A percentile compares a stretch with the other conserved stretches of the same genome.
Evolutionary conservation across 2,797 vertebrate species (phyloP).

Genomic region (Atherinosoma microstoma): DNA sequence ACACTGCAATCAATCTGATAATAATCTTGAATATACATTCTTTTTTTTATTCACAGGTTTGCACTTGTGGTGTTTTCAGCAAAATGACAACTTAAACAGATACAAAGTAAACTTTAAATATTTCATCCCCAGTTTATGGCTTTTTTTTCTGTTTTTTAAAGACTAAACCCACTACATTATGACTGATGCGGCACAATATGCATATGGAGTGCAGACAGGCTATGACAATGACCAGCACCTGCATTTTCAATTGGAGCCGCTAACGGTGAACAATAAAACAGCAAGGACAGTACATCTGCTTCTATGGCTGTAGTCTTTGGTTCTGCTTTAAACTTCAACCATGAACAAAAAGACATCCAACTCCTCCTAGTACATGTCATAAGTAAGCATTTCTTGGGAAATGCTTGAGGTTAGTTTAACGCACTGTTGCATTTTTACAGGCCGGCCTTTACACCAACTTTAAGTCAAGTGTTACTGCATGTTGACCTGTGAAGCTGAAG

Average conservation of each 20-base stretch:
- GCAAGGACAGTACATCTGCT: conserved; percentile 32
- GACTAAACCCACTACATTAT: conserved; percentile 33
- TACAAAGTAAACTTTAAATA: conserved; percentile 42
- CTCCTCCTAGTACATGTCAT: background rate
- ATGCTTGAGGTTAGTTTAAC: conserved; percentile 29
- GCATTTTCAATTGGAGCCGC: conserved; percentile 30
- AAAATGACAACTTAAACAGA: conserved; percentile 28
- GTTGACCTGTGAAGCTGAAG: conserved; percentile 12
- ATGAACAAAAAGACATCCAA: background rate
- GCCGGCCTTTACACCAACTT: background rate
- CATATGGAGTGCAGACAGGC: conserved; percentile 32
- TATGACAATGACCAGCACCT: conserved; percentile 47
- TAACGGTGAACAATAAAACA: conserved; percentile 34
- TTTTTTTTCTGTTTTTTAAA: conserved; percentile 53
- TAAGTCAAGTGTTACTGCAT: background rate
- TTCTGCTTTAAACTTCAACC: conserved; percentile 34
- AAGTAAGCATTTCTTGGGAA: conserved; percentile 17
- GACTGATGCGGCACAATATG: conserved; percentile 40
- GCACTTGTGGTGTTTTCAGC: conserved; percentile 81
- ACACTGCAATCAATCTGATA: conserved; percentile 51
- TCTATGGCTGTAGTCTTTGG: conserved; percentile 55
- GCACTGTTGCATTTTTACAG: conserved; percentile 18
- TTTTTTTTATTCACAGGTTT: conserved; percentile 73
- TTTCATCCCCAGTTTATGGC: conserved; percentile 59
- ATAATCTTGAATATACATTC: conserved; percentile 64